Evolutionary conservation across 2,113 vertebrate genomes (phyloP).

Genomic region (Aythya baeri): DNA sequence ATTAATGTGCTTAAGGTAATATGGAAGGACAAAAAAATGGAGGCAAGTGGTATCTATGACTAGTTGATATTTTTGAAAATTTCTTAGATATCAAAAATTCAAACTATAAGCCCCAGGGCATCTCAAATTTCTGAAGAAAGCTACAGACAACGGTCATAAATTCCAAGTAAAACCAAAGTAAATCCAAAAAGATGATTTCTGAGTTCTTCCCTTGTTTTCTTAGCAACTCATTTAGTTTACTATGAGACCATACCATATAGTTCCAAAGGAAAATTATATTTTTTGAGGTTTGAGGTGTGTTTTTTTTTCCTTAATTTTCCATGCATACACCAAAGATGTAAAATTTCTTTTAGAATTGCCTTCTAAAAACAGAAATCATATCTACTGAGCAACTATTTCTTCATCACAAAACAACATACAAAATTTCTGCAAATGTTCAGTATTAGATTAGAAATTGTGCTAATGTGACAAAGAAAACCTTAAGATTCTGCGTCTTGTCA

Average conservation of each 20-base stretch:
- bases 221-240: not conserved
- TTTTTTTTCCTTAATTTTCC: fast-evolving
- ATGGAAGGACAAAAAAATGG: not conserved
- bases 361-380: not conserved
- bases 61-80: not conserved
- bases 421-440: not conserved
- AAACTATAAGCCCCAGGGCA: not conserved
- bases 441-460: not conserved
- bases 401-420: not conserved
- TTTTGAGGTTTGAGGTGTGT: not conserved
- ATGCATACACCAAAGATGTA: not conserved
- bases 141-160: not conserved
- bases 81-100: not conserved
- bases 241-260: not conserved
- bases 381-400: not conserved
- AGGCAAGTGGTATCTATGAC: not conserved
- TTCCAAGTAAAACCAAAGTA: not conserved
- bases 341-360: not conserved
- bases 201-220: not conserved
- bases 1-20: not conserved
- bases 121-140: not conserved
- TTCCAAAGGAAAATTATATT: not conserved
- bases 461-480: not conserved
- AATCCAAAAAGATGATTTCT: not conserved
- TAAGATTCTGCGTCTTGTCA: not conserved